Evolutionary conservation across 2,797 vertebrate genomes (phyloP).

Genomic region (Aeoliscus strigatus): DNA sequence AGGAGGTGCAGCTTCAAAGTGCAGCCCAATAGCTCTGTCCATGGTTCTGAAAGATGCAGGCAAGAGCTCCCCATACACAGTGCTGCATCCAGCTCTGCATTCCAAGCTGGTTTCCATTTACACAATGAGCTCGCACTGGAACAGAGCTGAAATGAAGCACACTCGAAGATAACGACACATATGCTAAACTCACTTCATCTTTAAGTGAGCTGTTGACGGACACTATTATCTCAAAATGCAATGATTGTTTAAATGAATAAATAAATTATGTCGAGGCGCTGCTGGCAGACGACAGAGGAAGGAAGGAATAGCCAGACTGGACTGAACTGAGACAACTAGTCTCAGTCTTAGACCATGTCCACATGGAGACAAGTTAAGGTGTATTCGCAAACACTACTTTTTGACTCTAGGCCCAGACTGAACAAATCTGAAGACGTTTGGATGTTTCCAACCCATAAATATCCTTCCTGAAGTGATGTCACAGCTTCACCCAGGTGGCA

Average conservation of each 20-base stretch:
- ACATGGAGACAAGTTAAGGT: too few species aligned
- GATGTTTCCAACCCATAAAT: too few species aligned
- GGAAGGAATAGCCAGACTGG: slow-evolving; percentile 8
- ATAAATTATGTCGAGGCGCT: slow-evolving; percentile 16
- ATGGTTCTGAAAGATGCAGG: slow-evolving; percentile 51
- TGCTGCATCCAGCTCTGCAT: slow-evolving; percentile 11
- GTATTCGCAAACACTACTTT: too few species aligned
- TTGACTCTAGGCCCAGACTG: too few species aligned
- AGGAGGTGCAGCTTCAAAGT: slow-evolving; percentile 1
- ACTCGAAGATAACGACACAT: slow-evolving; percentile 42
- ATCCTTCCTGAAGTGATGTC: too few species aligned
- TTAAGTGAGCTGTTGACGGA: slow-evolving; percentile 44
- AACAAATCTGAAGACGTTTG: too few species aligned
- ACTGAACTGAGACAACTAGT: too few species aligned
- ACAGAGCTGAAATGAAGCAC: slow-evolving; percentile 48
- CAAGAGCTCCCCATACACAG: neutral
- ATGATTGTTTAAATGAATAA: too few species aligned
- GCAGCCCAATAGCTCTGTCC: slow-evolving; percentile 31
- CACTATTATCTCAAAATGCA: slow-evolving; percentile 28
- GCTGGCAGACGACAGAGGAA: slow-evolving; percentile 36
- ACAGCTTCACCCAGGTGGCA: too few species aligned
- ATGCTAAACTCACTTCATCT: slow-evolving; percentile 30
- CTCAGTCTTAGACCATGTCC: too few species aligned
- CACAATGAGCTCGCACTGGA: slow-evolving; percentile 15
- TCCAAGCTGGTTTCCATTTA: slow-evolving; percentile 19